These are phyloP conservation scores for Limnephilus auricula DNA, from an alignment of 2,888 invertebrate genomes.

Conservation along the genomic window DNA sequence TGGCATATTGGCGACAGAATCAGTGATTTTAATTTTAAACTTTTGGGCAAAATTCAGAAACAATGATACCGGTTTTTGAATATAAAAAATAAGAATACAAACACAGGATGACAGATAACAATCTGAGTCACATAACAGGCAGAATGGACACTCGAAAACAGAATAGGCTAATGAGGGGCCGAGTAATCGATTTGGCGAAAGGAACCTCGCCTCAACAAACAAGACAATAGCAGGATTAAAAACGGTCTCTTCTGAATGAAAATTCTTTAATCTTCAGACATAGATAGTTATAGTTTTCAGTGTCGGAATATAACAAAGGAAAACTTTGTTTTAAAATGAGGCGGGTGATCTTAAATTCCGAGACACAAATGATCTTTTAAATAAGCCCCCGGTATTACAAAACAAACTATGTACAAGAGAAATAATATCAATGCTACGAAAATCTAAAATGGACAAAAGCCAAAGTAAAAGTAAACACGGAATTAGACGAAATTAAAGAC, in stretches of 20 bases:
- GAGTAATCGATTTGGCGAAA: not conserved
- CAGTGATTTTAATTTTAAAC: not conserved
- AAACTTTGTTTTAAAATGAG: not conserved
- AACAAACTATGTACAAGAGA: not conserved
- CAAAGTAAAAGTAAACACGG: not conserved
- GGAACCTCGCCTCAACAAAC: slow-evolving; percentile 13
- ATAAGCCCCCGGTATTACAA: not conserved
- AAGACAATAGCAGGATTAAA: not conserved
- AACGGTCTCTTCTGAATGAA: not conserved
- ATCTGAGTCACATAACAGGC: not conserved
- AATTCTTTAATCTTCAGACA: not conserved
- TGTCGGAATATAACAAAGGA: not conserved
- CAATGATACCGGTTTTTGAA: not conserved
- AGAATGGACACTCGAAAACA: not conserved
- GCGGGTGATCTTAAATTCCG: not conserved
- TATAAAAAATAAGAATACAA: not conserved
- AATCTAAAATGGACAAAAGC: not conserved
- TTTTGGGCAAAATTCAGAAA: not conserved
- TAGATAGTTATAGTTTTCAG: not conserved
- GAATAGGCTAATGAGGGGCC: not conserved
- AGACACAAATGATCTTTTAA: not conserved
- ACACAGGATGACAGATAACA: not conserved
- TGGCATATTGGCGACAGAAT: not conserved
- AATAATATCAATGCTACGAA: not conserved
- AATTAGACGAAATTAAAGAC: not conserved